These are phyloP conservation scores for Petrocephalus zakoni DNA, from an alignment of 2,113 vertebrate species.

Conservation along the genomic window DNA sequence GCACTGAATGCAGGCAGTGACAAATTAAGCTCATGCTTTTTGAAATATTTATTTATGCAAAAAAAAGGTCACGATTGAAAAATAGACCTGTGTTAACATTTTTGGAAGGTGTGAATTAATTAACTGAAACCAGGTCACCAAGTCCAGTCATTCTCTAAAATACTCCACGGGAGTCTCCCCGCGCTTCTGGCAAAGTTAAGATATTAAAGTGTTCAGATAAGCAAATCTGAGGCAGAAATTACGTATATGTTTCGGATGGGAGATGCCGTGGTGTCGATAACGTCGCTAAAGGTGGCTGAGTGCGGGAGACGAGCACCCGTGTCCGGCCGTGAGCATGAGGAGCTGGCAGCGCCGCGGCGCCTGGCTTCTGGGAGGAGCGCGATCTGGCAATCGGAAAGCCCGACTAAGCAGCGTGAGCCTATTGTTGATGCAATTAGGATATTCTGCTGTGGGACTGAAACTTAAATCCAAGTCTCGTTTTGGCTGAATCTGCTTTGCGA, in stretches of 20 bases:
- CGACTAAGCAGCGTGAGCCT: not conserved
- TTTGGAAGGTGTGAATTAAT: not conserved
- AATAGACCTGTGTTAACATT: not conserved
- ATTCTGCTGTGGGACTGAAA: not conserved
- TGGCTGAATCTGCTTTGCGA: not conserved
- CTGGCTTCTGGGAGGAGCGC: conserved; percentile 2
- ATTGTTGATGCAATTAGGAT: not conserved
- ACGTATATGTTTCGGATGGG: not conserved
- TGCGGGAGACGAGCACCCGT: not conserved
- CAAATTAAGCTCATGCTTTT: not conserved
- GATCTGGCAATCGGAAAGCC: not conserved
- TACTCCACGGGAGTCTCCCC: not conserved
- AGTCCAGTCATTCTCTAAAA: not conserved
- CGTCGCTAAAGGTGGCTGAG: not conserved
- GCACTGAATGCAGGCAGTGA: not conserved
- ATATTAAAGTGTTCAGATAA: not conserved
- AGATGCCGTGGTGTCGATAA: not conserved
- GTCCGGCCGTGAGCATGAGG: not conserved
- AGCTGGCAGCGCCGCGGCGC: not conserved
- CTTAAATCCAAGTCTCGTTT: not conserved
- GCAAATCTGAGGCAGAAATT: not conserved
- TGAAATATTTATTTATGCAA: not conserved
- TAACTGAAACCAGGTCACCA: not conserved
- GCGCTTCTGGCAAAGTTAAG: not conserved
- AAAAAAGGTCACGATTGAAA: not conserved